phyloP scores from a whole-genome alignment of 2,888 invertebrate species.

The Hyles lineata region DNA sequence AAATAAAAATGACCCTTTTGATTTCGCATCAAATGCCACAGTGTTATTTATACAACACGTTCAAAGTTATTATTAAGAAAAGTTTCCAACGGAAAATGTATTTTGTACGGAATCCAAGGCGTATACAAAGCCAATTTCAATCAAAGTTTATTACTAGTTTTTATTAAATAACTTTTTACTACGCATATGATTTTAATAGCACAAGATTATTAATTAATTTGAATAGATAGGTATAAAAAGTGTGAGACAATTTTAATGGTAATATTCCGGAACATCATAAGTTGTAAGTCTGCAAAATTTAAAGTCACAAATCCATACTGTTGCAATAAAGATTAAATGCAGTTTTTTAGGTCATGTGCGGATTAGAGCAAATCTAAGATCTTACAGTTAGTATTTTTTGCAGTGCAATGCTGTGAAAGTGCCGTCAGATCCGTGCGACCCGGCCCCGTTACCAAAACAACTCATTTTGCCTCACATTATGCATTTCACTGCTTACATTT shows the following conservation, averaged over 20 bases:
- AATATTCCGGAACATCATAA: too few species aligned
- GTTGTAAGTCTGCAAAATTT: too few species aligned
- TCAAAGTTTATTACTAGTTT: background rate
- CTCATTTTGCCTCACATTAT: conserved; percentile 8
- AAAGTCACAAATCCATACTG: too few species aligned
- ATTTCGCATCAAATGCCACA: background rate
- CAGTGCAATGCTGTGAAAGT: conserved; percentile 15
- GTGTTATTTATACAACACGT: background rate
- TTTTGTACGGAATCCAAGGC: conserved; percentile 6
- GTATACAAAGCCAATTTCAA: background rate
- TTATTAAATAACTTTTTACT: background rate
- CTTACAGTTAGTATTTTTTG: conserved; percentile 24
- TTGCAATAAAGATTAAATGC: too few species aligned
- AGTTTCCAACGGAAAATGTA: background rate
- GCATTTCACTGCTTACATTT: background rate
- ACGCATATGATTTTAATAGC: conserved; percentile 2
- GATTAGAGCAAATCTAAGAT: conserved; percentile 1
- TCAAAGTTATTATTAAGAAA: background rate
- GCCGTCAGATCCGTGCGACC: conserved; percentile 7
- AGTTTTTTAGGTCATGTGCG: background rate
- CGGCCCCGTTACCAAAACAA: conserved; percentile 4
- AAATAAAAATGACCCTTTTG: too few species aligned
- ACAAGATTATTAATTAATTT: background rate
- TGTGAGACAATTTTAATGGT: background rate
- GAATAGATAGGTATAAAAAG: background rate